Evolutionary conservation across 2,888 invertebrate species (phyloP), one percentile per base, ranked within the genome.

Genomic region (Cryptocheilus praepositus): DNA sequence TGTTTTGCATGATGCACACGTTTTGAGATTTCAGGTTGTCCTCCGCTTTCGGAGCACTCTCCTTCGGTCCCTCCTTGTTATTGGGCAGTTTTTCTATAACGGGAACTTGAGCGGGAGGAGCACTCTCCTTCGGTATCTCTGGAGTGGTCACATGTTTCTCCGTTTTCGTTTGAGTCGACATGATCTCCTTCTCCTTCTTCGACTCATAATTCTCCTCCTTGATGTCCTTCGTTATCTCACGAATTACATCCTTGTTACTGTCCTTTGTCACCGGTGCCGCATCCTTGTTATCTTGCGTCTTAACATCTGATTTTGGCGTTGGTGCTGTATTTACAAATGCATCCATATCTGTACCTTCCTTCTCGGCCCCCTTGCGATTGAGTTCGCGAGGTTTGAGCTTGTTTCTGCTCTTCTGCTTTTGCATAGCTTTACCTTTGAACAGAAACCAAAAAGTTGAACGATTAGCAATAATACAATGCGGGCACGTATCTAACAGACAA

Each of bases 261-360:
- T 83, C 81, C 56, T 77, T 82, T 16, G 49, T 16, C 3, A 59
- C 54, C 13, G 65, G 43, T 19, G 64, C 25, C 8, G 64, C 13
- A 21, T 80, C 81, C 67, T 83, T 74, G 53, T 60, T 72, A 18
- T 80, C 80, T 46, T 67, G 71, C 46, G 70, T 70, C 62, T 81
- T 83, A 51, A 53, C 67, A 49, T 85, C 85, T 13, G 75, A 64
- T 60, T 81, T 76, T 45, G 71, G 69, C 28, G 60, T 64, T 64
- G 70, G 67, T 71, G 68, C 77, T 67, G 83, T 67, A 67, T 87
- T 88, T 70, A 90, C 90, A 81, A 91, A 91, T 54, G 91, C 91
- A 81, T 92, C 92, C 92, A 92, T 92, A 68, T 92, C 92, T 25
- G 91, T 91, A 71, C 91, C 92, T 81, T 92, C 92, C 82, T 92